phyloP scores from a whole-genome alignment of 2,888 invertebrate genomes.

The Hydrotaea diabolus region DNA sequence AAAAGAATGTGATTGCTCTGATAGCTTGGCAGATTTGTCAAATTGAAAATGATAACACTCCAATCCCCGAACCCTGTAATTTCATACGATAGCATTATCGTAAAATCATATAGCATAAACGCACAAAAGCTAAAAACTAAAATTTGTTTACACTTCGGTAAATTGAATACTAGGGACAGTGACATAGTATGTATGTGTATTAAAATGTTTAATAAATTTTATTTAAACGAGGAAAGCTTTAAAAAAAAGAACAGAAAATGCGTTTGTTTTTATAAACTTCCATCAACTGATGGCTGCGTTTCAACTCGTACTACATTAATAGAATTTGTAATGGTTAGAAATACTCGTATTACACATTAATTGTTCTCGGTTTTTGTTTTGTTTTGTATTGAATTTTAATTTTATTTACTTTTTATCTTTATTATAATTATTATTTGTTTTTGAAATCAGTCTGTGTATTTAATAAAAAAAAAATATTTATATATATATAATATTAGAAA shows the following conservation, averaged over 20 bases:
- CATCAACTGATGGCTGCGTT: not conserved
- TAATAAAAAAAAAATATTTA: slow-evolving; percentile 49
- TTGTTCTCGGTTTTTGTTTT: slow-evolving; percentile 1
- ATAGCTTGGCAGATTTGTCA: too few relatives aligned
- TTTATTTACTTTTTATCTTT: slow-evolving; percentile 41
- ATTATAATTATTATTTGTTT: slow-evolving; percentile 42
- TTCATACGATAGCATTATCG: too few relatives aligned
- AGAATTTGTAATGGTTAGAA: slow-evolving; percentile 54
- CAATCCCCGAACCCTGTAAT: too few relatives aligned
- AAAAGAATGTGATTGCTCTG: too few relatives aligned
- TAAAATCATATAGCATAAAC: too few relatives aligned
- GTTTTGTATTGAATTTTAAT: slow-evolving; percentile 8
- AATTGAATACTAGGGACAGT: too few relatives aligned
- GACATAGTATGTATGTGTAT: too few relatives aligned
- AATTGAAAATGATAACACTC: too few relatives aligned
- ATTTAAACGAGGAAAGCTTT: too few relatives aligned
- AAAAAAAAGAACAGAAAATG: slow-evolving; percentile 16
- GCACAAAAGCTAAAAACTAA: too few relatives aligned
- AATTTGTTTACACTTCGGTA: too few relatives aligned
- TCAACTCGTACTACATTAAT: not conserved
- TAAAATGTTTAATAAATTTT: not conserved
- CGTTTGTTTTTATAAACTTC: not conserved
- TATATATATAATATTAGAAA: slow-evolving; percentile 43
- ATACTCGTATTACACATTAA: slow-evolving; percentile 38
- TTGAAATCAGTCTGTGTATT: slow-evolving; percentile 66